Evolutionary conservation across 2,888 invertebrate species (phyloP), one percentile per base, ranked within the genome.

Genomic region (Caenorhabditis sp.): DNA sequence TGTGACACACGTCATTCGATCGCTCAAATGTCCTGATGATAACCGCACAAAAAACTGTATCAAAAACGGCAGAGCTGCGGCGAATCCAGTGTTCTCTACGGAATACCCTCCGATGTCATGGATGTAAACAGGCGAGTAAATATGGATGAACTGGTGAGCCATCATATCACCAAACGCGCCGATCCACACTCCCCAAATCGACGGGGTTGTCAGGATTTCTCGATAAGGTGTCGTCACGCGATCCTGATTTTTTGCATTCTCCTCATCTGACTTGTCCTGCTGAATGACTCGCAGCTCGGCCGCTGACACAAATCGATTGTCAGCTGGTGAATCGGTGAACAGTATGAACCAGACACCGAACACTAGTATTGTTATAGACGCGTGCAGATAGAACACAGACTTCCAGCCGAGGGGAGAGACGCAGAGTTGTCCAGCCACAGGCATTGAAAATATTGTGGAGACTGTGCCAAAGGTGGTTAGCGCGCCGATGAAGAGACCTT

Each of bases 141-240:
- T 82, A 58, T 82, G 82, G 24, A 82, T 81, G 12, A 82, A 60
- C 71, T 82, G 86, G 27, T 84, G 83, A 14, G 86, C 86, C 24
- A 86, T 78, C 21, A 86, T 78, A 69, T 86, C 85, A 1, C 86
- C 86, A 19, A 85, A 76, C 2, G 85, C 85, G 6, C 86, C 84
- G 17, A 86, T 78, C 72, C 86, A 81, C 24, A 86, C 81, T 1
- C 81, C 86, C 86, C 86, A 86, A 58, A 86, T 81, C 3, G 83
- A 81, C 5, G 81, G 83, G 26, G 86, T 85, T 10, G 78, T 69
- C 37, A 83, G 55, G 37, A 86, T 82, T 21, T 80, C 80, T 24
- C 76, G 65, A 61, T 85, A 85, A 3, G 86, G 86, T 8, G 83
- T 83, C 58, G 63, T 17, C 4, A 1, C 51, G 1, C 59, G 17